phyloP scores from a whole-genome alignment of 1,140 invertebrate genomes.

The Megathymus violae region DNA sequence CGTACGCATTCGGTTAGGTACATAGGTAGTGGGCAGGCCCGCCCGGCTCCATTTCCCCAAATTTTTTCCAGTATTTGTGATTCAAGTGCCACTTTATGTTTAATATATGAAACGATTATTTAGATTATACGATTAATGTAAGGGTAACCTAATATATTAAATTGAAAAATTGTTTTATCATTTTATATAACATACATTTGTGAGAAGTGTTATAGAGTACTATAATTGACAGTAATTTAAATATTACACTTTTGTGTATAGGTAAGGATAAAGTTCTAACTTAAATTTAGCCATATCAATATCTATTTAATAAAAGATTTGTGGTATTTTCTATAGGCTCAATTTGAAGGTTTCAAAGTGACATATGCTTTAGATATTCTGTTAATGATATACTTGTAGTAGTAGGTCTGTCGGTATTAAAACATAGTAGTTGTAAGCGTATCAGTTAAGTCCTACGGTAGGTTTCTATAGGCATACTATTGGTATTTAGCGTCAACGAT shows the following conservation, averaged over 20 bases:
- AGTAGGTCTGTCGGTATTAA: constrained; percentile 79
- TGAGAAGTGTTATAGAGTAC: constrained; percentile 82
- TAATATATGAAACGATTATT: constrained; percentile 85
- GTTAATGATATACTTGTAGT: constrained; percentile 83
- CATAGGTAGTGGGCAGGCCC: constrained; percentile 38
- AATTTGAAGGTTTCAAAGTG: constrained; percentile 84
- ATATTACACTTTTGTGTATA: constrained; percentile 84
- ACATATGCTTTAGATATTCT: constrained; percentile 84
- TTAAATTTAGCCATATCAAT: constrained; percentile 85
- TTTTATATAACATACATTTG: constrained; percentile 84
- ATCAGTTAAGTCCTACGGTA: constrained; percentile 74
- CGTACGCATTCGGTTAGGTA: constrained; percentile 9
- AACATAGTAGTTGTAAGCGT: constrained; percentile 73
- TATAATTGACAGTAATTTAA: constrained; percentile 83
- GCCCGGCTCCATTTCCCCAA: constrained; percentile 78
- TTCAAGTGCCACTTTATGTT: constrained; percentile 86
- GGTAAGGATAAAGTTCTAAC: constrained; percentile 83
- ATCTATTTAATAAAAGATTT: constrained; percentile 84
- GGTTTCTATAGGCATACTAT: constrained; percentile 74
- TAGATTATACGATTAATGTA: constrained; percentile 84
- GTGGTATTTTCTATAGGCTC: constrained; percentile 84
- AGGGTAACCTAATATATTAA: constrained; percentile 84
- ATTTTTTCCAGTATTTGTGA: constrained; percentile 85
- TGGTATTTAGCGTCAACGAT: constrained; percentile 81
- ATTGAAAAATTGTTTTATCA: constrained; percentile 85